Percentiles rank a stretch among this genome's conserved stretches.
Evolutionary conservation across 2,888 invertebrate genomes (phyloP).

Genomic region (Orthonychiurus folsomi): DNA sequence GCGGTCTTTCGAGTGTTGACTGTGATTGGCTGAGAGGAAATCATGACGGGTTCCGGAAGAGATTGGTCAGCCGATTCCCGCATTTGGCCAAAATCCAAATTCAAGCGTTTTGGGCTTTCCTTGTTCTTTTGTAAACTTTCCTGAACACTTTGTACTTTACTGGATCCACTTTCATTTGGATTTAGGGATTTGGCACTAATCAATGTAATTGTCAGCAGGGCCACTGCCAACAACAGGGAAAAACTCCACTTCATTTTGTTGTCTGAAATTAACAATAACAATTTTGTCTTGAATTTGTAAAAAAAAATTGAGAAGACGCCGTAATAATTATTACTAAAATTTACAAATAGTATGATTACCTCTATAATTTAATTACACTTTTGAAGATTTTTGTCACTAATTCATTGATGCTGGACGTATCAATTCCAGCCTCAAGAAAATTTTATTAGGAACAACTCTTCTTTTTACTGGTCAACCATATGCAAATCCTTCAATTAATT

Average conservation of each 20-base stretch:
- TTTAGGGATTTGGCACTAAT: neutral
- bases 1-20: constrained; percentile 18
- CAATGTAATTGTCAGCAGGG: neutral
- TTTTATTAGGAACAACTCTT: no score
- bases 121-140: neutral
- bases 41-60: constrained; percentile 31
- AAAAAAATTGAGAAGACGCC: no score
- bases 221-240: neutral
- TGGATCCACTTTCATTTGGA: neutral
- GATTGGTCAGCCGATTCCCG: neutral
- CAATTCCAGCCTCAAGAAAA: no score
- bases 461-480: no score
- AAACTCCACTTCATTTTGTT: neutral
- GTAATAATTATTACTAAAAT: no score
- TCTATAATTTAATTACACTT: no score
- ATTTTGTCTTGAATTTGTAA: no score
- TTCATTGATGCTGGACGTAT: no score
- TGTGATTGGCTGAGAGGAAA: constrained; percentile 33
- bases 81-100: neutral
- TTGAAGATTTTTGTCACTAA: no score
- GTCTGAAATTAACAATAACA: no score
- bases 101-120: neutral
- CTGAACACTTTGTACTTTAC: neutral
- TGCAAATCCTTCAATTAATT: no score
- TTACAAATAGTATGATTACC: no score